Percentiles rank a stretch among this genome's conserved stretches.
Evolutionary conservation across 2,797 vertebrate genomes (phyloP).

Genomic region (Acanthurus lineatus): DNA sequence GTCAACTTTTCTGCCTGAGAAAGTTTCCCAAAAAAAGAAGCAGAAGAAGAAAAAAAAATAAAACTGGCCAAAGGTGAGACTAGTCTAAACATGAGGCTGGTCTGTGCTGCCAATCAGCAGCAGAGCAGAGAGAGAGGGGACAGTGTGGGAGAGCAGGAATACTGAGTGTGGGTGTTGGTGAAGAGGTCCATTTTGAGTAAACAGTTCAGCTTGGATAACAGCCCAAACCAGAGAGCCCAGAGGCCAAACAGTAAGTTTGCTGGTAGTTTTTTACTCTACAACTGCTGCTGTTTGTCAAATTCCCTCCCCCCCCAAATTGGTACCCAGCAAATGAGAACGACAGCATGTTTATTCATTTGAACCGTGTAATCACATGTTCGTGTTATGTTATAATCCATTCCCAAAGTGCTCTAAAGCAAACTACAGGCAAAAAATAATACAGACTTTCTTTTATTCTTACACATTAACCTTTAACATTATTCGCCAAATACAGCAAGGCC

Average conservation of each 20-base stretch:
- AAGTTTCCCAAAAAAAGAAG: constrained; percentile 1
- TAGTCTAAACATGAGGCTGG: constrained; percentile 24
- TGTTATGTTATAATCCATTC: constrained; percentile 18
- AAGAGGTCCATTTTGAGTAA: constrained; percentile 43
- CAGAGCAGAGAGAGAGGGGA: background rate
- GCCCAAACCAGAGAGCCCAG: constrained; percentile 31
- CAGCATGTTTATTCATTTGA: constrained; percentile 41
- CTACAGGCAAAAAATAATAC: constrained; percentile 19
- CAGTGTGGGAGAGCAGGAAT: constrained; percentile 28
- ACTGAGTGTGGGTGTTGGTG: constrained; percentile 37
- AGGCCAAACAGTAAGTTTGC: constrained; percentile 39
- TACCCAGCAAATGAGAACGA: constrained; percentile 12
- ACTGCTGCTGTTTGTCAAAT: constrained; percentile 21
- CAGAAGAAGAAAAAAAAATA: background rate
- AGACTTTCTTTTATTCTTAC: constrained; percentile 20
- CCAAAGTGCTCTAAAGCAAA: constrained; percentile 2
- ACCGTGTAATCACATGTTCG: constrained; percentile 24
- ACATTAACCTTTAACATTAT: constrained; percentile 13
- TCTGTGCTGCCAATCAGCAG: constrained; percentile 37
- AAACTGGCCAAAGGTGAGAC: constrained; percentile 36
- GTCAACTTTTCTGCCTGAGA: constrained; percentile 13
- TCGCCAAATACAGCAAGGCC: constrained; percentile 8
- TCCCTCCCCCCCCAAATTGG: constrained; percentile 21
- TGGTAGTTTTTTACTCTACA: constrained; percentile 18
- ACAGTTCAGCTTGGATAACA: constrained; percentile 52